Conservation (phyloP, 2,113 vertebrate species). For the Albula goreensis region DNA sequence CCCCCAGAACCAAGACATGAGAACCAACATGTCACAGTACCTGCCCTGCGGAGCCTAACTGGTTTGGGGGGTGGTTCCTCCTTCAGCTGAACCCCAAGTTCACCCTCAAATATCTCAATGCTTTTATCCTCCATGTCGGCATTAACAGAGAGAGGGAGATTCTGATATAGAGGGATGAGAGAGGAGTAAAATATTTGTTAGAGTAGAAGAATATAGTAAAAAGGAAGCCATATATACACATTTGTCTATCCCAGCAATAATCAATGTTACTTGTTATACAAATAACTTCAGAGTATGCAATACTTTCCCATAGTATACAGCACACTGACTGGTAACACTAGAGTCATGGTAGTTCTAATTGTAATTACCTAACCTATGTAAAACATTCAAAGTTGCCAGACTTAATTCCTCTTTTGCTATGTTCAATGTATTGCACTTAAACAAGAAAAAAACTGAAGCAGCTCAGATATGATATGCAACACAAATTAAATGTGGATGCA, state of each 20-base stretch:
- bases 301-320: not conserved
- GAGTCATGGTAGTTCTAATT: not conserved
- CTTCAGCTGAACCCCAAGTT: conserved; percentile 7
- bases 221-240: not conserved
- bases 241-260: not conserved
- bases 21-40: not conserved
- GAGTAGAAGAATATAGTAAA: not conserved
- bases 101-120: conserved; percentile 17
- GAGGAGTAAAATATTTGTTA: not conserved
- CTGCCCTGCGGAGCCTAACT: not conserved
- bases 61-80: not conserved
- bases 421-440: not conserved
- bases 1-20: no score
- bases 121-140: conserved; percentile 7
- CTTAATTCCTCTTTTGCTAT: not conserved
- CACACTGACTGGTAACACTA: not conserved
- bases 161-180: not conserved
- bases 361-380: not conserved
- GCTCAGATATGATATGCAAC: not conserved
- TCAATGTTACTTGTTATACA: not conserved
- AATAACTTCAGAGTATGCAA: not conserved
- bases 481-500: not conserved
- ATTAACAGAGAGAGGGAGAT: not conserved
- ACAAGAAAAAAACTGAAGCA: not conserved
- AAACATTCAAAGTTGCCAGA: not conserved